Percentiles rank a stretch among this genome's conserved stretches.
phyloP scores from a whole-genome alignment of 2,888 invertebrate genomes.

The Steinernema hermaphroditum region DNA sequence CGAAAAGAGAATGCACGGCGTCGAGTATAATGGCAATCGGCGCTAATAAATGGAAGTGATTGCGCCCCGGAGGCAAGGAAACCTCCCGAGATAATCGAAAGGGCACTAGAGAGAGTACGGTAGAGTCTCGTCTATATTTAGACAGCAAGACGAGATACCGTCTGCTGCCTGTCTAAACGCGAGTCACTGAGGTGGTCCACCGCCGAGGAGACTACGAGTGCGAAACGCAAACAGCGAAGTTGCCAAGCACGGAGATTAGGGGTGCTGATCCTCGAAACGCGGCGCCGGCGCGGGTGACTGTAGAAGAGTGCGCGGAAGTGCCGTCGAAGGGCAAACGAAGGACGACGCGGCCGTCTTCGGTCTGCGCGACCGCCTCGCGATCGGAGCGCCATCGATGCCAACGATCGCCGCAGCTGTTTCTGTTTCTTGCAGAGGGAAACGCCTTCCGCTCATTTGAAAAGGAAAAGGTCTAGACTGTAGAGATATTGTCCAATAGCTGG shows the following conservation, averaged over 20 bases:
- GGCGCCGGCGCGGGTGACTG: background rate
- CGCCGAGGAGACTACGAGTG: constrained; percentile 1
- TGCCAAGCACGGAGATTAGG: constrained; percentile 19
- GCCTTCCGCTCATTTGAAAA: too few species aligned
- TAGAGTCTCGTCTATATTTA: too few species aligned
- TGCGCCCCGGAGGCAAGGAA: too few species aligned
- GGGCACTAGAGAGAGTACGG: too few species aligned
- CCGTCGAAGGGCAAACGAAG: constrained; percentile 28
- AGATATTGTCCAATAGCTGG: too few species aligned
- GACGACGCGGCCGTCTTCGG: background rate
- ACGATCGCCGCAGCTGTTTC: constrained; percentile 13
- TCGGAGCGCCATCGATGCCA: background rate
- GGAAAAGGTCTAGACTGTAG: too few species aligned
- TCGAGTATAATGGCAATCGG: constrained; percentile 7
- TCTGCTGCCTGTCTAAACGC: too few species aligned
- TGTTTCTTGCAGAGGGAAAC: background rate
- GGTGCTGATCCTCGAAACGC: background rate
- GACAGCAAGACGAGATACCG: too few species aligned
- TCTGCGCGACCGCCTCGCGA: constrained; percentile 2
- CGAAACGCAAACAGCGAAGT: constrained; percentile 21
- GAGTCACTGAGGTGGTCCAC: too few species aligned
- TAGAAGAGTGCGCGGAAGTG: constrained; percentile 23
- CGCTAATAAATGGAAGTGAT: background rate
- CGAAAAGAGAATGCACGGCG: constrained; percentile 15
- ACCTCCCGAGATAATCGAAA: too few species aligned